These are phyloP conservation scores for Pyrocephalus nanus DNA, from an alignment of 2,797 vertebrate species.

Conservation along the genomic window DNA sequence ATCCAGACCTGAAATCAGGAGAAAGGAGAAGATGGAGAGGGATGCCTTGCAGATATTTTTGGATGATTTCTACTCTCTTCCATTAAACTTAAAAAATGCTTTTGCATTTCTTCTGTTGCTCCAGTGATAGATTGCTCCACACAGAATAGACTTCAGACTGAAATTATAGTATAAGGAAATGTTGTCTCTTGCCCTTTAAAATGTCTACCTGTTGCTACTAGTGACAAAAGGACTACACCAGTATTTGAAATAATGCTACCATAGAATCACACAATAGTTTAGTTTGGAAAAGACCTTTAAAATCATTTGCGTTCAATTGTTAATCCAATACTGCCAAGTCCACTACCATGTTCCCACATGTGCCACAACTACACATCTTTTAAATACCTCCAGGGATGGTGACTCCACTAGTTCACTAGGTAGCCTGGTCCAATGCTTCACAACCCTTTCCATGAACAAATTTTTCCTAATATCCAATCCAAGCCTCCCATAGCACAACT, in stretches of 20 bases:
- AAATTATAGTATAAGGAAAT: neutral
- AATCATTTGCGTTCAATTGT: rapidly evolving
- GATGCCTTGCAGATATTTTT: neutral
- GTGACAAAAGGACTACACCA: neutral
- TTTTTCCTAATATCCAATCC: neutral
- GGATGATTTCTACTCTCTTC: neutral
- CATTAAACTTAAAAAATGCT: neutral
- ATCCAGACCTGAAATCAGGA: neutral
- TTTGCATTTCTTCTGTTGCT: neutral
- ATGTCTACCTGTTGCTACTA: neutral
- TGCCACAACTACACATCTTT: rapidly evolving
- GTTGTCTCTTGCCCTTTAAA: neutral
- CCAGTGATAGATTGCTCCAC: neutral
- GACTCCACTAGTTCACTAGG: neutral
- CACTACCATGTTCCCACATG: neutral
- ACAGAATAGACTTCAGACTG: neutral
- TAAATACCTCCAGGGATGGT: neutral
- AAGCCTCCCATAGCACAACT: neutral
- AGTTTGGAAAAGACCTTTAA: neutral
- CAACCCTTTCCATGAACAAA: neutral
- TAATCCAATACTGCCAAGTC: neutral
- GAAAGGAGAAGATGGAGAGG: neutral
- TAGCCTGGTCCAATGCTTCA: neutral
- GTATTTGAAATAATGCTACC: neutral
- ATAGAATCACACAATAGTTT: neutral